Evolutionary conservation across 2,888 invertebrate species (phyloP).

Genomic region (Hermaeophaga mercurialis): DNA sequence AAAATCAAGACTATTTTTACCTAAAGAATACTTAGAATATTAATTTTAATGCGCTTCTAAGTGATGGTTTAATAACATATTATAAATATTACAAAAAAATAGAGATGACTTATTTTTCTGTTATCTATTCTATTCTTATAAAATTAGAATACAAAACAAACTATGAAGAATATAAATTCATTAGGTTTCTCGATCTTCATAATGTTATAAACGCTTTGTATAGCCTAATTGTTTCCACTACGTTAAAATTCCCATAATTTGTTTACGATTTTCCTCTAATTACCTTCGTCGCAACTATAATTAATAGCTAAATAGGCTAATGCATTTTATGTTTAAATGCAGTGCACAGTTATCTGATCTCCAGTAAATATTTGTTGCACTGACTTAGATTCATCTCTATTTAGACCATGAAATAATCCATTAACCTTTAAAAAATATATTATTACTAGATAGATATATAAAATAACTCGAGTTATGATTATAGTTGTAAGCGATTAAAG

Average conservation of each 20-base stretch:
- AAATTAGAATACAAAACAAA: no score
- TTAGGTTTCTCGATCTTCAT: no score
- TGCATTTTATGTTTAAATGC: slow-evolving; percentile 3
- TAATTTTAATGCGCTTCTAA: no score
- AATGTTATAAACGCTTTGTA: no score
- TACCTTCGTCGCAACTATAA: not conserved
- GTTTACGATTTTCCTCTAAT: not conserved
- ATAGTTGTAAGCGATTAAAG: slow-evolving; percentile 24
- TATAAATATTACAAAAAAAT: no score
- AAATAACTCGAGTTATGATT: slow-evolving; percentile 34
- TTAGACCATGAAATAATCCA: slow-evolving; percentile 46
- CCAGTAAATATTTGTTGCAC: slow-evolving; percentile 6
- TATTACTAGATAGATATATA: slow-evolving; percentile 37
- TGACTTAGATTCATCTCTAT: slow-evolving; percentile 25
- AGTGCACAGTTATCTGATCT: slow-evolving; percentile 25
- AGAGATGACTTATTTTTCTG: no score
- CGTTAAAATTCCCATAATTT: slow-evolving; percentile 1
- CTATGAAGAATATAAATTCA: no score
- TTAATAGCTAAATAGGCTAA: slow-evolving; percentile 7
- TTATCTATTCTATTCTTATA: no score
- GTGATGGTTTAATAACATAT: no score
- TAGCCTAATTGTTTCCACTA: no score
- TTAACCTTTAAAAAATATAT: slow-evolving; percentile 39
- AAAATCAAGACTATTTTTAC: no score
- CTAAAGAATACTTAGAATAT: no score